Evolutionary conservation across 2,797 vertebrate species (phyloP).

Genomic region (Eospalax fontanierii): DNA sequence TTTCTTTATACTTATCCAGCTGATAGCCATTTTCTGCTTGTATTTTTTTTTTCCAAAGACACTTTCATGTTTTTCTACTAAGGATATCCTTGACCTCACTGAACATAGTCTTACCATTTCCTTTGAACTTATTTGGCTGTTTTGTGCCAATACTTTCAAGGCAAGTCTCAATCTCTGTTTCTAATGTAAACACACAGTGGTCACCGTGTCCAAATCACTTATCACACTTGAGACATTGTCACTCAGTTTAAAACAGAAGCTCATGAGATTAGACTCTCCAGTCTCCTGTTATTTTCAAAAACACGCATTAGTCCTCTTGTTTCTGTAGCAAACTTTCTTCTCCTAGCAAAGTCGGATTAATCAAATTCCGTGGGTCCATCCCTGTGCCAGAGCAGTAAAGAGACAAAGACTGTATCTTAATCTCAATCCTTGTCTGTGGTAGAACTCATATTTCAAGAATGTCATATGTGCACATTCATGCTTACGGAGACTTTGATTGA

Average conservation of each 20-base stretch:
- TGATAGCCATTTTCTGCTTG: neutral
- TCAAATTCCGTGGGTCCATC: neutral
- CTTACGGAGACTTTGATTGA: neutral
- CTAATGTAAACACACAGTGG: constrained; percentile 58
- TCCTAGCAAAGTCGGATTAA: constrained; percentile 12
- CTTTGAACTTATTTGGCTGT: constrained; percentile 15
- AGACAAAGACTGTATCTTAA: neutral
- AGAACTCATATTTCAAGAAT: neutral
- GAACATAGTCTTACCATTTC: neutral
- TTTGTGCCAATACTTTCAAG: constrained; percentile 23
- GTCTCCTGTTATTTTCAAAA: constrained; percentile 54
- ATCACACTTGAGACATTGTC: constrained; percentile 50
- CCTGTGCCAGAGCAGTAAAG: neutral
- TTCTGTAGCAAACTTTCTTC: constrained; percentile 41
- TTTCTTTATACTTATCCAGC: neutral
- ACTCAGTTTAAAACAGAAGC: constrained; percentile 49
- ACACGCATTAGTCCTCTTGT: neutral
- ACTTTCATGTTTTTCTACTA: constrained; percentile 2
- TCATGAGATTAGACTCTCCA: constrained; percentile 62
- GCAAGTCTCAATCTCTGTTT: constrained; percentile 44
- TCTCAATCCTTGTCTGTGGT: neutral
- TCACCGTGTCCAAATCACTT: constrained; percentile 56
- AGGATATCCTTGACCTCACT: constrained; percentile 9
- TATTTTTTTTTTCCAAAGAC: constrained; percentile 9
- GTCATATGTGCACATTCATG: neutral